Percentiles rank a stretch among this genome's conserved stretches.
phyloP scores from a whole-genome alignment of 30 jellyfish, hydroid and myxozoan genomes.

The Hydra vulgaris region DNA sequence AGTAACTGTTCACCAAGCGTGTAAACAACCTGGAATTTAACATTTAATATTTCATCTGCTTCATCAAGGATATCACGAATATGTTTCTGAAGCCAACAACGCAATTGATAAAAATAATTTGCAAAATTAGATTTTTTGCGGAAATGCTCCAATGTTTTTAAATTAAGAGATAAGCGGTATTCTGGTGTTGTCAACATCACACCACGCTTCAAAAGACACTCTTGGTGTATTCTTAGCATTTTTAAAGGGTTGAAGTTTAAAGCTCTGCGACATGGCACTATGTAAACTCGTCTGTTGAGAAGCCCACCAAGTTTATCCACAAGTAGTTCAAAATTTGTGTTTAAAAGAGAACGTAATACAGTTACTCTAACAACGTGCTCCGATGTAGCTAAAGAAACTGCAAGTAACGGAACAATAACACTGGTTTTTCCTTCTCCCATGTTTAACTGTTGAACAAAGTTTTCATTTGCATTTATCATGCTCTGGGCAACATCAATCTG shows the following conservation, averaged over 20 bases:
- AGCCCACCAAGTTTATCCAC: neutral
- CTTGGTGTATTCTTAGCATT: neutral
- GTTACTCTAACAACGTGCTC: neutral
- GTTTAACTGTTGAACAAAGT: neutral
- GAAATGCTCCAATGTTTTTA: neutral
- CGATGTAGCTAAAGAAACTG: neutral
- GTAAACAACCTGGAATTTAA: neutral
- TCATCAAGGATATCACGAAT: neutral
- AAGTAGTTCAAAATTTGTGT: neutral
- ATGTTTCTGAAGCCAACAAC: neutral
- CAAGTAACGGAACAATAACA: neutral
- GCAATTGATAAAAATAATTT: neutral
- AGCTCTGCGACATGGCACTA: neutral
- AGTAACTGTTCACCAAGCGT: neutral
- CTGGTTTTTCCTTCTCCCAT: neutral
- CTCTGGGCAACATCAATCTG: neutral
- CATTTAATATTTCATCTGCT: neutral
- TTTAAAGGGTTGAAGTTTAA: neutral
- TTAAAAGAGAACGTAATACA: neutral
- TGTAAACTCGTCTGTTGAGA: neutral
- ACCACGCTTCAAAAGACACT: neutral
- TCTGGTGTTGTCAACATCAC: neutral
- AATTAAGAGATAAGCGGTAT: neutral
- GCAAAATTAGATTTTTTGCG: neutral
- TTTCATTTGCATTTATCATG: neutral